Evolutionary conservation across 2,888 invertebrate genomes (phyloP).

Genomic region (Taenaris catops): DNA sequence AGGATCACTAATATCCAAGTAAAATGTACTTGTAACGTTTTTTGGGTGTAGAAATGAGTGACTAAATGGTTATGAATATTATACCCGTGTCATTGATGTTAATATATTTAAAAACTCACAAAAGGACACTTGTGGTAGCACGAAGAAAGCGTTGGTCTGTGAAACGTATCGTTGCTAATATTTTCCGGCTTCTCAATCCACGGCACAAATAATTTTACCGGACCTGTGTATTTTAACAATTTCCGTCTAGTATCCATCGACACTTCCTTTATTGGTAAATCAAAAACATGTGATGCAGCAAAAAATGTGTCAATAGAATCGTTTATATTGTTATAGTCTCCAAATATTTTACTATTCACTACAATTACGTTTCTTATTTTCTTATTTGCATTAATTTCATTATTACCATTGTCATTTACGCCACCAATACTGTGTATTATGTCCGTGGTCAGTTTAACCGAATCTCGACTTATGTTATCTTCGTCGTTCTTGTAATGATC

Average conservation of each 20-base stretch:
- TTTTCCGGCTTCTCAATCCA: constrained; percentile 43
- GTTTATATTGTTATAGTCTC: constrained; percentile 36
- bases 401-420: constrained; percentile 1
- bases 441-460: too few relatives aligned
- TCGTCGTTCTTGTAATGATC: background rate
- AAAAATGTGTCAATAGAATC: constrained; percentile 54
- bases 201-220: constrained; percentile 46
- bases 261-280: constrained; percentile 45
- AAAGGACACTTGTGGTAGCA: constrained; percentile 61
- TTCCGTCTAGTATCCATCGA: constrained; percentile 37
- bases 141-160: constrained; percentile 44
- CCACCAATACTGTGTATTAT: background rate
- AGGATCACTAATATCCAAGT: too few relatives aligned
- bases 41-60: too few relatives aligned
- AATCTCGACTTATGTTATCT: constrained; percentile 1
- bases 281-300: constrained; percentile 48
- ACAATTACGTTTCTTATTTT: constrained; percentile 36
- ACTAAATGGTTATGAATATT: too few relatives aligned
- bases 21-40: too few relatives aligned
- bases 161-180: constrained; percentile 36
- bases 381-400: constrained; percentile 4
- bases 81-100: too few relatives aligned
- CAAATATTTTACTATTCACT: constrained; percentile 39
- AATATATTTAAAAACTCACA: constrained; percentile 32
- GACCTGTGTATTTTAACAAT: constrained; percentile 40